Conservation (phyloP, 2,113 vertebrate genomes). For the Corythoichthys haematopterus region DNA sequence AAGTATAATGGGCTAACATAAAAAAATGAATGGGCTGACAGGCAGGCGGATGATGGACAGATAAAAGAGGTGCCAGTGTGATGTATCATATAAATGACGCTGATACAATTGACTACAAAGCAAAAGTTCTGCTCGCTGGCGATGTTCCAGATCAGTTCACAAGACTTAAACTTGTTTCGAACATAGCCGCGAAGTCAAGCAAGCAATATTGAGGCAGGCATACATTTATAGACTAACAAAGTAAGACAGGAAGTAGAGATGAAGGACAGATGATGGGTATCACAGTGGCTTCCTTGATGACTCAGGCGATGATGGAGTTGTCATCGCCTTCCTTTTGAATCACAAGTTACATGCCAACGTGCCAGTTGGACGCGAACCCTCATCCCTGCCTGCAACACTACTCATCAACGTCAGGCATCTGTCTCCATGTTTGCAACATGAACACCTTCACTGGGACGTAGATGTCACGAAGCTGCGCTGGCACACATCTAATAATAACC, state of each 20-base stretch:
- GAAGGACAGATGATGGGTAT: slow-evolving; percentile 39
- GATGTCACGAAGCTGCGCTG: slow-evolving; percentile 29
- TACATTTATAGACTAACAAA: slow-evolving; percentile 23
- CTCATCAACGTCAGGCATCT: slow-evolving; percentile 51
- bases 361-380: slow-evolving; percentile 44
- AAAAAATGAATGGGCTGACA: too few species aligned
- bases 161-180: not conserved
- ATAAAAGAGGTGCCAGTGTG: too few species aligned
- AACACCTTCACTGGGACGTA: slow-evolving; percentile 29
- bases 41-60: too few species aligned
- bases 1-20: too few species aligned
- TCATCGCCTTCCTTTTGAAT: slow-evolving; percentile 45
- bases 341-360: slow-evolving; percentile 41
- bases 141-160: not conserved
- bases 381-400: slow-evolving; percentile 44
- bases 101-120: not conserved
- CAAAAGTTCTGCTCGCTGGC: not conserved
- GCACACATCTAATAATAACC: slow-evolving; percentile 53
- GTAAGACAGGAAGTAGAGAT: slow-evolving; percentile 21
- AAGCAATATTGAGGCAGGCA: slow-evolving; percentile 13
- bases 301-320: slow-evolving; percentile 52
- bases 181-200: slow-evolving; percentile 18
- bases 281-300: slow-evolving; percentile 48
- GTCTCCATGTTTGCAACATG: slow-evolving; percentile 33
- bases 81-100: not conserved